These are phyloP conservation scores for Aquatica leii DNA, from an alignment of 2,888 invertebrate genomes.

Conservation along the genomic window DNA sequence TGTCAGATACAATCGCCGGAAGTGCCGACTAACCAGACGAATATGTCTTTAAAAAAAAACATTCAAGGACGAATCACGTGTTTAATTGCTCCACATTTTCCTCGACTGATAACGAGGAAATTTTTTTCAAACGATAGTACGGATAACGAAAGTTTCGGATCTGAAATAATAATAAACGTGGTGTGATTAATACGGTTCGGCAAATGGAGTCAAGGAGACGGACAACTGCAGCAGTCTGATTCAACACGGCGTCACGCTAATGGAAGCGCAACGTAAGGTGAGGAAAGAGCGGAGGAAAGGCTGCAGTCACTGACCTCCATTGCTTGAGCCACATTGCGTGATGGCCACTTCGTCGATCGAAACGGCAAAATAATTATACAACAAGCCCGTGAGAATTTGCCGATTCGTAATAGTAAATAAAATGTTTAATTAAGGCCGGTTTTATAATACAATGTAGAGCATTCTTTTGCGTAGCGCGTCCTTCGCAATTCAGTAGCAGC, in stretches of 20 bases:
- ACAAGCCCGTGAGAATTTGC: slow-evolving; percentile 30
- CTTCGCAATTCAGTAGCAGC: slow-evolving; percentile 3
- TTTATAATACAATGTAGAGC: background rate
- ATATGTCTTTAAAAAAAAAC: slow-evolving; percentile 41
- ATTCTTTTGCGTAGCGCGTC: background rate
- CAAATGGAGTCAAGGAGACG: slow-evolving; percentile 47
- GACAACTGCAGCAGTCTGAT: slow-evolving; percentile 48
- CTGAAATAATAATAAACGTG: background rate
- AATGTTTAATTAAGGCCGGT: background rate
- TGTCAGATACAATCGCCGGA: slow-evolving; percentile 40
- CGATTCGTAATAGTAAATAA: slow-evolving; percentile 20
- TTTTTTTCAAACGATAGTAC: slow-evolving; percentile 2
- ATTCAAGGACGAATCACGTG: slow-evolving; percentile 45
- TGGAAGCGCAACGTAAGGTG: slow-evolving; percentile 41
- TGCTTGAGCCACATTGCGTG: slow-evolving; percentile 53
- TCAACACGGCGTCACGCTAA: slow-evolving; percentile 48
- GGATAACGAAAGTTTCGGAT: background rate
- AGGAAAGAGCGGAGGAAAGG: slow-evolving; percentile 41
- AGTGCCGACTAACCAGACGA: slow-evolving; percentile 36
- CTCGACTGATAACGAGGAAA: slow-evolving; percentile 1
- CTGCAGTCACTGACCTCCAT: slow-evolving; percentile 56
- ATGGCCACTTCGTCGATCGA: slow-evolving; percentile 39
- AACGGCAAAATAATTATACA: slow-evolving; percentile 33
- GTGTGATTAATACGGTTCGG: slow-evolving; percentile 40
- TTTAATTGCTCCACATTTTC: slow-evolving; percentile 9